Conservation (phyloP, 2,888 invertebrate species). For the Brenthis hecate region DNA sequence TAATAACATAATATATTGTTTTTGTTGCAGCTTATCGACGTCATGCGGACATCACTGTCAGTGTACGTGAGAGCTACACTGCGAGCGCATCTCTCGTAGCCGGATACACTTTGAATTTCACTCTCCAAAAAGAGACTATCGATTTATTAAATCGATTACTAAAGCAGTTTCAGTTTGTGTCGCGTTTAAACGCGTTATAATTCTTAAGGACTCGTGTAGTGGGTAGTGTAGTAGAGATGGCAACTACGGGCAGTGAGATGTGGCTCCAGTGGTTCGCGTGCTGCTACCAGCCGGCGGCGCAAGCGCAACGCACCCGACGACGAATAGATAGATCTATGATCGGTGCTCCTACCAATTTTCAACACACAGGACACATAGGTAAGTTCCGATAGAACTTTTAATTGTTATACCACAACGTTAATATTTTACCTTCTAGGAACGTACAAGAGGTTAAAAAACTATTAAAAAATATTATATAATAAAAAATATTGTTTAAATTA, state of each 20-base stretch:
- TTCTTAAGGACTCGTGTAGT: conserved; percentile 43
- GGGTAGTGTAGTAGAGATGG: conserved; percentile 69
- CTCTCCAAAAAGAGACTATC: not conserved
- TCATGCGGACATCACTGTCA: conserved; percentile 71
- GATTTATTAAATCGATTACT: conserved; percentile 2
- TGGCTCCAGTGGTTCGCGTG: conserved; percentile 97
- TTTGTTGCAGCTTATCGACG: conserved; percentile 67
- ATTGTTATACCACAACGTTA: not conserved
- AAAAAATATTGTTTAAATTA: too few relatives aligned
- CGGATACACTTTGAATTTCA: not conserved
- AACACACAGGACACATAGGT: conserved; percentile 91
- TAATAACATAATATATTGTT: conserved; percentile 46
- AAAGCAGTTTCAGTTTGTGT: conserved; percentile 12
- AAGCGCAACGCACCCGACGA: conserved; percentile 86
- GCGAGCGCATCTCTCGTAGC: conserved; percentile 32
- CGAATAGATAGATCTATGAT: conserved; percentile 97
- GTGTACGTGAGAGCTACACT: conserved; percentile 54
- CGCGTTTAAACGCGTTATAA: conserved; percentile 27
- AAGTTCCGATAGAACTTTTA: conserved; percentile 37
- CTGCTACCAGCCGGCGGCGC: conserved; percentile 92
- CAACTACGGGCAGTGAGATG: conserved; percentile 89
- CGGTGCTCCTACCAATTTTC: conserved; percentile 96
- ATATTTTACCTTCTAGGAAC: not conserved
- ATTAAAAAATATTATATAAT: too few relatives aligned
- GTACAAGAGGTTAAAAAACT: not conserved